A percentile compares a stretch with the other conserved stretches of the same genome.
phyloP scores from a whole-genome alignment of 1,140 invertebrate species.

The Chrysopa pallens region DNA sequence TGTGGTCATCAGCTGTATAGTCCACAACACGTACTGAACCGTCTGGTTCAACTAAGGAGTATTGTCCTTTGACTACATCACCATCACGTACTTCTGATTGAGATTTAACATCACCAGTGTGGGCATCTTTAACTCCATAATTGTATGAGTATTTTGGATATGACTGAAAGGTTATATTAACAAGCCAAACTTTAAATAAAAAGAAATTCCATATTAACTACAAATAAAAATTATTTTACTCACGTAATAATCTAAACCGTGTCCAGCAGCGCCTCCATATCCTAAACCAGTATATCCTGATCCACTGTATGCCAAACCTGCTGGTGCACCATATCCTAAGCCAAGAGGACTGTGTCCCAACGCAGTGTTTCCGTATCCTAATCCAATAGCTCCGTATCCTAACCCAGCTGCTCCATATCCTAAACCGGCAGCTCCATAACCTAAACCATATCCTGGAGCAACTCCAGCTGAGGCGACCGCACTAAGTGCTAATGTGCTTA shows the following conservation, averaged over 20 bases:
- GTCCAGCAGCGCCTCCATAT: neutral
- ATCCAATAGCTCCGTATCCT: neutral
- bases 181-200: too few relatives aligned
- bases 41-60: slow-evolving; percentile 20
- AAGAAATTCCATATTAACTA: too few relatives aligned
- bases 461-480: neutral
- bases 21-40: slow-evolving; percentile 25
- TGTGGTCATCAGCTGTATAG: slow-evolving; percentile 21
- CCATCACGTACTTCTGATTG: slow-evolving; percentile 29
- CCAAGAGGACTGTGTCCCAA: too few relatives aligned
- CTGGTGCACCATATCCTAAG: neutral
- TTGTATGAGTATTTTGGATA: slow-evolving; percentile 28
- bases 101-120: slow-evolving; percentile 29
- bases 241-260: neutral
- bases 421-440: neutral
- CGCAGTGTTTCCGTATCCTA: neutral
- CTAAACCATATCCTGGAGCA: neutral
- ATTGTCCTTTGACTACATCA: slow-evolving; percentile 25
- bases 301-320: too few relatives aligned
- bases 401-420: neutral
- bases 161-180: slow-evolving; percentile 13
- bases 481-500: neutral
- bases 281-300: too few relatives aligned
- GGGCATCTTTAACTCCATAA: slow-evolving; percentile 28
- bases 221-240: neutral